Conservation (phyloP, 2,113 vertebrate species). For the Gavia stellata region DNA sequence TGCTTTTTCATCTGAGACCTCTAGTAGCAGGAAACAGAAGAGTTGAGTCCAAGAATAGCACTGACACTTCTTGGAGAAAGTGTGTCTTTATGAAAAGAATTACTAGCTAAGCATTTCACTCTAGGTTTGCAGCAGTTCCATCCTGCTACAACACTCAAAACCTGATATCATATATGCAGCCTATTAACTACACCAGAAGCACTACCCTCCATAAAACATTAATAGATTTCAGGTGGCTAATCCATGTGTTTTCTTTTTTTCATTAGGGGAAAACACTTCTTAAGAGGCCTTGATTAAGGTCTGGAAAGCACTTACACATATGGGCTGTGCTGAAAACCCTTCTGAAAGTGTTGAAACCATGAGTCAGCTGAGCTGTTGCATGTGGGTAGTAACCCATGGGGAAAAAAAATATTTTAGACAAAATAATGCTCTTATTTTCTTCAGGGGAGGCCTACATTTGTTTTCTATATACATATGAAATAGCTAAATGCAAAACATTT, state of each 20-base stretch:
- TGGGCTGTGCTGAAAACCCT: not conserved
- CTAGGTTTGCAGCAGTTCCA: accelerated
- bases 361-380: not conserved
- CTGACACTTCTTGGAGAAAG: accelerated
- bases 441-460: not conserved
- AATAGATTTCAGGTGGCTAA: not conserved
- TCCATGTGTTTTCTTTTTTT: not conserved
- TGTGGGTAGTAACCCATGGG: not conserved
- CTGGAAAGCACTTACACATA: not conserved
- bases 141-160: accelerated
- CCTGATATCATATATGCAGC: accelerated
- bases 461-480: not conserved
- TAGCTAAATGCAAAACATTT: not conserved
- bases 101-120: not conserved
- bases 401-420: not conserved
- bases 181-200: not conserved
- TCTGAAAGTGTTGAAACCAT: not conserved
- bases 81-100: accelerated
- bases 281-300: not conserved
- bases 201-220: not conserved
- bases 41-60: accelerated
- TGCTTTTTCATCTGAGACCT: not conserved
- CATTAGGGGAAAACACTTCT: not conserved
- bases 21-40: not conserved
- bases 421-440: not conserved